phyloP scores from a whole-genome alignment of 2,888 invertebrate species.

The Spialia ferax region DNA sequence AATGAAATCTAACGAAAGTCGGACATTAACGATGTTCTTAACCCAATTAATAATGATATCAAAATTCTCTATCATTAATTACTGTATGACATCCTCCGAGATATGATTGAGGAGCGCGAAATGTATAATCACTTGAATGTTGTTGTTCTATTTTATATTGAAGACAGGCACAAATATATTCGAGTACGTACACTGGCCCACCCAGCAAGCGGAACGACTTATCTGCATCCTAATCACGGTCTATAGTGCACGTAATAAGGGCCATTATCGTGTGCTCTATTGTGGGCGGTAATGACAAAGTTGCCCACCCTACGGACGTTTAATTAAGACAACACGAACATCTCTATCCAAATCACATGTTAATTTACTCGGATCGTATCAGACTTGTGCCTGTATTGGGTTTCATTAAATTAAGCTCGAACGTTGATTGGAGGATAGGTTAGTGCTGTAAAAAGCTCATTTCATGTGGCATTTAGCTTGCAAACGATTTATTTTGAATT shows the following conservation, averaged over 20 bases:
- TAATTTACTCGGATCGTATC: constrained; percentile 45
- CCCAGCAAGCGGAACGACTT: constrained; percentile 31
- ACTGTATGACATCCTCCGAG: constrained; percentile 65
- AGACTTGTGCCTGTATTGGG: constrained; percentile 43
- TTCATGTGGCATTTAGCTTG: constrained; percentile 41
- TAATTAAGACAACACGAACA: constrained; percentile 48
- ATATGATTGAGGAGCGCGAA: constrained; percentile 55
- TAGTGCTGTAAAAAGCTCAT: constrained; percentile 45
- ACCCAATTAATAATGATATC: constrained; percentile 81
- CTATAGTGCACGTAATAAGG: constrained; percentile 3
- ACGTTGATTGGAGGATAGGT: constrained; percentile 45
- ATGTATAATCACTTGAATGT: constrained; percentile 53
- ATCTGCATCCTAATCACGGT: neutral
- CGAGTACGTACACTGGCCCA: constrained; percentile 16
- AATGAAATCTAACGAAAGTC: constrained; percentile 46
- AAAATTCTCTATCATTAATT: constrained; percentile 69
- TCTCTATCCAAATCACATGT: constrained; percentile 48
- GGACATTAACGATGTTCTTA: constrained; percentile 68
- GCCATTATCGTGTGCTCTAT: constrained; percentile 4
- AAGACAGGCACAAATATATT: neutral
- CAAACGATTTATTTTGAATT: constrained; percentile 30
- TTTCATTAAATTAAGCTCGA: constrained; percentile 47
- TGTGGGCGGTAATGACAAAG: constrained; percentile 31
- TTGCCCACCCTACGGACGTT: constrained; percentile 42
- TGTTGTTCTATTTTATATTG: neutral